phyloP scores from a whole-genome alignment of 2,797 vertebrate species.

The Poeciliopsis paucimaculata region DNA sequence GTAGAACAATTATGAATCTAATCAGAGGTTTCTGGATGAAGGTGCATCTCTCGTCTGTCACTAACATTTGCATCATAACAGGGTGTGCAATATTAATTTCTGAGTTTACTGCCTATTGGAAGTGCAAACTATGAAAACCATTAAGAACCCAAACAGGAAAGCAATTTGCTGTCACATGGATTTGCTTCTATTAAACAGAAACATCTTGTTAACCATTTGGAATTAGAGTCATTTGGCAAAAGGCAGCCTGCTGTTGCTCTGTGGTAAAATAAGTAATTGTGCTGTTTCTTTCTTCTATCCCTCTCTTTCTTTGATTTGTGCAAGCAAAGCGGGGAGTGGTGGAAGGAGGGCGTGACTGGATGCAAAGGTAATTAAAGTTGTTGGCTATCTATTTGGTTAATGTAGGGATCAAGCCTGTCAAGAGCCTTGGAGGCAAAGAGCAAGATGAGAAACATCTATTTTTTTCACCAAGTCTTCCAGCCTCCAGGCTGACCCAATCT shows the following conservation, averaged over 20 bases:
- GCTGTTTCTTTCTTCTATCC: slow-evolving; percentile 72
- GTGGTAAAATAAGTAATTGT: slow-evolving; percentile 89
- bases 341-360: slow-evolving; percentile 78
- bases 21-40: slow-evolving; percentile 84
- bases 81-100: slow-evolving; percentile 88
- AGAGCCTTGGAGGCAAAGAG: slow-evolving; percentile 67
- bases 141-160: slow-evolving; percentile 86
- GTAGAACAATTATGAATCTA: slow-evolving; percentile 85
- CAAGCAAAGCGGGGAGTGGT: slow-evolving; percentile 67
- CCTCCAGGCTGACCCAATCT: slow-evolving; percentile 63
- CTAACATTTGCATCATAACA: slow-evolving; percentile 87
- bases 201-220: slow-evolving; percentile 88
- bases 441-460: slow-evolving; percentile 72
- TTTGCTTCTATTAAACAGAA: slow-evolving; percentile 86
- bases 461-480: slow-evolving; percentile 66
- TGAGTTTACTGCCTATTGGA: slow-evolving; percentile 88
- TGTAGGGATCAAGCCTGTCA: slow-evolving; percentile 73
- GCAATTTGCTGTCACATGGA: slow-evolving; percentile 87
- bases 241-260: slow-evolving; percentile 84
- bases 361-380: slow-evolving; percentile 87
- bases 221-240: slow-evolving; percentile 89
- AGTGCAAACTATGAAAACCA: slow-evolving; percentile 87
- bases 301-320: slow-evolving; percentile 78
- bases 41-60: slow-evolving; percentile 78
- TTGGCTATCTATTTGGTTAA: slow-evolving; percentile 84